Evolutionary conservation across 2,888 invertebrate genomes (phyloP).

Genomic region (Aproaerema taeniolella): DNA sequence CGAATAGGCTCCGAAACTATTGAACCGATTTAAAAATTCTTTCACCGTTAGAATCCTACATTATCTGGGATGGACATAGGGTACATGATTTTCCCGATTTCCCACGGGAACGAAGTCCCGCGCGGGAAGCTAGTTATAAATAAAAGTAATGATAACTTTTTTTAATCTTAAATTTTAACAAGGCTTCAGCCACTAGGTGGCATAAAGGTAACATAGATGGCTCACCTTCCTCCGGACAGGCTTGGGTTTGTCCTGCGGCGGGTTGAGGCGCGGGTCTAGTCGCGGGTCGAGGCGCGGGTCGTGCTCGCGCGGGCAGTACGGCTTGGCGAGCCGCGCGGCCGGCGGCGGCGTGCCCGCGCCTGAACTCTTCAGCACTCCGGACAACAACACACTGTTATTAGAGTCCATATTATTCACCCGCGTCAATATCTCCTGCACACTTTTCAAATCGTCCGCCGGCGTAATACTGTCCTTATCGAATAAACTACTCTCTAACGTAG

Average conservation of each 20-base stretch:
- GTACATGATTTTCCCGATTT: too few relatives aligned
- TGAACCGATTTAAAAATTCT: too few relatives aligned
- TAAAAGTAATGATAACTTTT: too few relatives aligned
- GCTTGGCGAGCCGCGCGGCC: constrained; percentile 35
- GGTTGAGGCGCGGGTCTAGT: too few relatives aligned
- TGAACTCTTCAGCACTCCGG: constrained; percentile 60
- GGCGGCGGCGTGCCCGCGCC: constrained; percentile 31
- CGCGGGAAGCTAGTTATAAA: too few relatives aligned
- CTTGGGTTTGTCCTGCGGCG: constrained; percentile 66
- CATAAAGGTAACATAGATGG: too few relatives aligned
- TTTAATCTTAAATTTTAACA: too few relatives aligned
- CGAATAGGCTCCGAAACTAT: too few relatives aligned
- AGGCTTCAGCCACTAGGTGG: too few relatives aligned
- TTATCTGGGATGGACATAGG: too few relatives aligned
- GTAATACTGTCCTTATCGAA: constrained; percentile 58
- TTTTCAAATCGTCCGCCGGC: constrained; percentile 62
- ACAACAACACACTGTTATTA: constrained; percentile 68
- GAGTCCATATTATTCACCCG: constrained; percentile 74
- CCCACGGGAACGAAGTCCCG: too few relatives aligned
- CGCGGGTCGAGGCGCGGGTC: constrained; percentile 64
- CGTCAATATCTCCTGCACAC: constrained; percentile 68
- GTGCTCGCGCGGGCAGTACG: constrained; percentile 38
- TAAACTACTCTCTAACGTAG: constrained; percentile 64
- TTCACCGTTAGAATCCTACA: too few relatives aligned
- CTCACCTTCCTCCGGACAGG: constrained; percentile 73